Base-by-base conservation (phyloP, 1,140 invertebrate genomes). In the Drosophila bipectinata region DNA sequence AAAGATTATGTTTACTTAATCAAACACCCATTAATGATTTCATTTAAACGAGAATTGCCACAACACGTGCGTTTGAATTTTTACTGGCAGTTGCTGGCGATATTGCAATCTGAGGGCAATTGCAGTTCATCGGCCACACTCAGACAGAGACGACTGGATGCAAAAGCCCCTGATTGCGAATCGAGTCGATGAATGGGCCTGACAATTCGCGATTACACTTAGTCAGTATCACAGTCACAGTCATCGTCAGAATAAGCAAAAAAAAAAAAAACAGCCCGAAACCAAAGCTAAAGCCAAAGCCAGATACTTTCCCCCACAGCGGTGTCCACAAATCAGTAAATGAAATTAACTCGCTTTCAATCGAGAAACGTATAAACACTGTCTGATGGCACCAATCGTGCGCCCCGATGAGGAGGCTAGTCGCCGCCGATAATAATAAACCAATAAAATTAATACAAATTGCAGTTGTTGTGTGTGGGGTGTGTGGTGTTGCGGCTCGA, bases 371-470 rank as follows among this genome's bases (percentile, higher is more conserved):
- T 44, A 21, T 39, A 61, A 39, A 69, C 51, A 57, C 51, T 55
- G 66, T 57, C 66, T 69, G 66, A 69, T 69, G 66, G 66, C 66
- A 69, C 56, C 66, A 69, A 68, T 68, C 62, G 66, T 9, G 15
- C 49, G 28, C 8, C 8, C 32, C 32, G 32, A 34, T 10, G 34
- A 37, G 34, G 34, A 21, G 37, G 48, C 66, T 24, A 55, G 56
- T 37, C 63, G 55, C 52, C 51, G 58, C 7, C 77, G 61, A 82
- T 82, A 81, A 63, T 84, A 85, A 85, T 80, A 84, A 85, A 84
- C 60, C 77, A 80, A 84, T 85, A 84, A 88, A 87, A 88, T 64
- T 78, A 75, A 87, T 80, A 84, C 69, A 81, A 87, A 87, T 82
- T 87, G 74, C 78, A 87, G 78, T 87, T 75, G 82, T 81, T 83